These are phyloP conservation scores for Esperia sulphurella DNA, from an alignment of 2,888 invertebrate genomes.

Conservation along the genomic window DNA sequence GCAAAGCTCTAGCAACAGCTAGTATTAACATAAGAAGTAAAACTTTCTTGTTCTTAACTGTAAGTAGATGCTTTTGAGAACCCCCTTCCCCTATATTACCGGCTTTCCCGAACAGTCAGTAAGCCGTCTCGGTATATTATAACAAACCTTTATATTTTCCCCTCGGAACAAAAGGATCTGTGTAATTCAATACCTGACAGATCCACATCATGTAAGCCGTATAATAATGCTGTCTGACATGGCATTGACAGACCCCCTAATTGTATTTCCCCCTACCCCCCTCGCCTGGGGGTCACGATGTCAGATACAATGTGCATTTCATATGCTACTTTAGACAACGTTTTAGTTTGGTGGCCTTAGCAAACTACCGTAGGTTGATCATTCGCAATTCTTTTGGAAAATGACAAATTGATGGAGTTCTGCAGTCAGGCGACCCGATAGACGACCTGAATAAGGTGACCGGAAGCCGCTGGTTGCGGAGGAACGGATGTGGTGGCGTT, in stretches of 20 bases:
- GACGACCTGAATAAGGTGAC: too few species aligned
- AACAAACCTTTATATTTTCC: neutral
- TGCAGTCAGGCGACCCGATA: too few species aligned
- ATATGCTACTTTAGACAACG: too few species aligned
- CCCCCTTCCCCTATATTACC: too few species aligned
- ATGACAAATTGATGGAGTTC: too few species aligned
- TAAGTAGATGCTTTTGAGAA: too few species aligned
- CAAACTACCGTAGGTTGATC: too few species aligned
- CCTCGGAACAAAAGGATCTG: constrained; percentile 5
- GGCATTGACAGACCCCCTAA: constrained; percentile 44
- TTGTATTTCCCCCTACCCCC: constrained; percentile 11
- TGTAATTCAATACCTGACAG: constrained; percentile 28
- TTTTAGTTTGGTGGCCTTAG: too few species aligned
- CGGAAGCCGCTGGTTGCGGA: too few species aligned
- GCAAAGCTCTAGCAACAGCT: too few species aligned
- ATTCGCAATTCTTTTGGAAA: too few species aligned
- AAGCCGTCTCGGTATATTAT: neutral
- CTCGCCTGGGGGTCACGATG: neutral
- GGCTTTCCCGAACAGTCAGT: neutral
- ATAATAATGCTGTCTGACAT: constrained; percentile 32
- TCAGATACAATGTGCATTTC: neutral
- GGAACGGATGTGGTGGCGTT: too few species aligned
- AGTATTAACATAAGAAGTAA: neutral
- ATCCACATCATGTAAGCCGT: constrained; percentile 2
- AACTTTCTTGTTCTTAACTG: neutral